Evolutionary conservation across 2,113 vertebrate species (phyloP).

Genomic region (Tapirus terrestris): DNA sequence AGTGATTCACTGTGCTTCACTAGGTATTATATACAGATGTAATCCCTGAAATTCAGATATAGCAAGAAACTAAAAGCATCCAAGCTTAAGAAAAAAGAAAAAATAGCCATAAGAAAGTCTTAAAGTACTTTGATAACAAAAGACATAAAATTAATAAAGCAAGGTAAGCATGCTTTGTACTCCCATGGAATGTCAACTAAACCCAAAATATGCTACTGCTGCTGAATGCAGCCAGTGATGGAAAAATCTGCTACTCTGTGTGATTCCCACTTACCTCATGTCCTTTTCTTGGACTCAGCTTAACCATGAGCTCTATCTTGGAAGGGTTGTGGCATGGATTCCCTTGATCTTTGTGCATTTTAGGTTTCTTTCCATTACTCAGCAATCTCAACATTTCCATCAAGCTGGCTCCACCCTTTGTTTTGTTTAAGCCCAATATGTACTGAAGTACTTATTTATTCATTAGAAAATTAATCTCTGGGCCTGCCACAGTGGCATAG

Average conservation of each 20-base stretch:
- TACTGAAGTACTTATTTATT: background rate
- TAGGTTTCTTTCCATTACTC: background rate
- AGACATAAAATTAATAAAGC: background rate
- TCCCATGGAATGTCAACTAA: background rate
- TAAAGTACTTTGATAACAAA: background rate
- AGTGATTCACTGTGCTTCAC: background rate
- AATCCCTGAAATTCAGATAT: background rate
- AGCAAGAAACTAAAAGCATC: background rate
- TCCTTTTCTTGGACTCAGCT: background rate
- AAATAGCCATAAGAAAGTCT: background rate
- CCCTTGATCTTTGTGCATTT: background rate
- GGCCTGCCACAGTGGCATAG: too few relatives aligned
- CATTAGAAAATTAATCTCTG: background rate
- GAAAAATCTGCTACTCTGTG: background rate
- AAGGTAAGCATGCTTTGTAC: background rate
- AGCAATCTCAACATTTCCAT: background rate
- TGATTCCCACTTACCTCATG: background rate
- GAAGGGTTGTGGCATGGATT: rapidly evolving
- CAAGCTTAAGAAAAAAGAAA: background rate
- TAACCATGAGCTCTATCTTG: background rate
- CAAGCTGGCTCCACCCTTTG: background rate
- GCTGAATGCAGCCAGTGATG: rapidly evolving
- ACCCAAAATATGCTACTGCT: background rate
- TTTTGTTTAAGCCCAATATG: background rate
- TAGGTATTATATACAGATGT: background rate